Base-by-base conservation (phyloP, 1,140 invertebrate species). In the Drosophila nigromelanica region DNA sequence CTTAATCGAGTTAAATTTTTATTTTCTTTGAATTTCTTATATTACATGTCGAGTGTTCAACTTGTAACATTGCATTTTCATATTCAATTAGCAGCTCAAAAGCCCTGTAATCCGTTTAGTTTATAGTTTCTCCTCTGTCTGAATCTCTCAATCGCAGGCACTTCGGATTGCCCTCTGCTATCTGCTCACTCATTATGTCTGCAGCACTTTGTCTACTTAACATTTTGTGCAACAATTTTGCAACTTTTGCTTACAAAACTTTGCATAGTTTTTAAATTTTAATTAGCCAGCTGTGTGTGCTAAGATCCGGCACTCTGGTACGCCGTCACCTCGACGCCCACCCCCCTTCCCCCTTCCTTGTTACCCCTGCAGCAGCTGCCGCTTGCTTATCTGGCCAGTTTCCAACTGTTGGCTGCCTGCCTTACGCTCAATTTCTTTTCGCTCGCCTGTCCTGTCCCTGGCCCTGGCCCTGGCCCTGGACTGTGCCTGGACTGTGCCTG, bases 391-490 rank as follows among this genome's bases (percentile, higher is more conserved):
- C 42, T 51, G 58, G 51, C 33, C 42, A 62, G 51, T 61, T 37
- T 48, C 58, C 71, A 68, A 62, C 66, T 69, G 66, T 61, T 73
- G 58, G 81, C 81, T 87, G 82, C 82, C 79, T 89, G 82, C 83
- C 81, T 87, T 85, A 85, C 82, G 81, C 81, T 80, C 81, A 86
- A 87, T 87, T 87, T 87, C 83, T 79, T 78, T 54, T 60, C 54
- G 33, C 47, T 45, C 11, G 18, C 18, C 67, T 39, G 14, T 48
- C 33, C 50, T 40, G 33, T 8, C 6, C 6, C 33, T 35, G 33
- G 8, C 33, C 33, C 33, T 35, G 33, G 30, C 6, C 6, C 33
- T 35, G 33, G 8, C 33, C 33, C 33, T 35, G 33, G 30, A 33
- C 5, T 33, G 30, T 1, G 0, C 27, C 5, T 27, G 27, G 35